Conservation (phyloP, 2,113 vertebrate genomes). For the Sylvilagus bachmani region DNA sequence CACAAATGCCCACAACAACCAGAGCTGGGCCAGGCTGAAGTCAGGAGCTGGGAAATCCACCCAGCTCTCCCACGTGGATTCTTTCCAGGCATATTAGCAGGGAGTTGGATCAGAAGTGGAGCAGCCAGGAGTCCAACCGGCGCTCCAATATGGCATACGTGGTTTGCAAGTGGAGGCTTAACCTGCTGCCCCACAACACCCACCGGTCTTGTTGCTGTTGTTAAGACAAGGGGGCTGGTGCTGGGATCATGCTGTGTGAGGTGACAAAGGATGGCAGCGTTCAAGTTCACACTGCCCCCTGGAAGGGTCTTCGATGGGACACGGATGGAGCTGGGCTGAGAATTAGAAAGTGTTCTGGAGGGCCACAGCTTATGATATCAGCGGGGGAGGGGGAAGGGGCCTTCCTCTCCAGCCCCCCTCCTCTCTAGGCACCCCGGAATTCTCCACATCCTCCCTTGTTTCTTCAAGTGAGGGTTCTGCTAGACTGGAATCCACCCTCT, state of each 20-base stretch:
- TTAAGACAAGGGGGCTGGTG: background rate
- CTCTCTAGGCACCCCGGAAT: background rate
- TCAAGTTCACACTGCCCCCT: background rate
- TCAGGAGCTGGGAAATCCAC: too few species aligned
- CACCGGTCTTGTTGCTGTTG: background rate
- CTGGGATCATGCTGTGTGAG: background rate
- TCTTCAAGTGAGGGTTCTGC: background rate
- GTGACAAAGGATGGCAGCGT: background rate
- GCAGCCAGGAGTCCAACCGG: too few species aligned
- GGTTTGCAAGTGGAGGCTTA: too few species aligned
- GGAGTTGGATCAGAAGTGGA: too few species aligned
- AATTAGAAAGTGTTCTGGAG: background rate
- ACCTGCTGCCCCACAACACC: too few species aligned
- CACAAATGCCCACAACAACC: too few species aligned
- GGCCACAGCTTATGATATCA: background rate
- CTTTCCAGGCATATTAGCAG: too few species aligned
- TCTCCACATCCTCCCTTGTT: background rate
- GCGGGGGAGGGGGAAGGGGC: too few species aligned
- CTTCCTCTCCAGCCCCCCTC: too few species aligned
- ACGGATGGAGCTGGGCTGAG: background rate
- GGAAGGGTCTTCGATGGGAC: accelerated
- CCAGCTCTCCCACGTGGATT: too few species aligned
- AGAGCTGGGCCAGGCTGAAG: too few species aligned
- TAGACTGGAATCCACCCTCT: background rate
- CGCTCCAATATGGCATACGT: too few species aligned